Base-by-base conservation (phyloP, 2,797 vertebrate species). In the Dicrostonyx torquatus region DNA sequence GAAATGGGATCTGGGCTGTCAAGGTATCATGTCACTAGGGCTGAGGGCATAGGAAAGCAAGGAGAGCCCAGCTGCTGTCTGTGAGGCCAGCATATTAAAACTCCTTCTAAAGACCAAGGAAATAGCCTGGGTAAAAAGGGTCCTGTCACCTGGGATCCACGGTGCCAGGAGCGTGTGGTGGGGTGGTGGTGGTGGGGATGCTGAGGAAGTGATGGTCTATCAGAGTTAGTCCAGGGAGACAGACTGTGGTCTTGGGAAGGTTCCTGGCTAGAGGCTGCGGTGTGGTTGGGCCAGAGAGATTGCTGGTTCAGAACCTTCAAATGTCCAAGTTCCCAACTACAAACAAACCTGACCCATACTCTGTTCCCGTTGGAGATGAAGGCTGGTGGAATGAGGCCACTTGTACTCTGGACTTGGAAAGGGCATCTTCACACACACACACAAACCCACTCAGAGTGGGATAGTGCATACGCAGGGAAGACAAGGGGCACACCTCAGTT, bases 1-100 rank as follows among this genome's bases (percentile, higher is more conserved):
- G 96, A 96, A 93, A 97, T 92, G 90, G 79, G 95, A 97, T 96
- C 95, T 90, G 85, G 64, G 91, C 90, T 96, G 95, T 73, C 85
- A 77, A 89, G 50, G 45, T 45, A 73, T 77, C 91, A 80, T 26
- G 0, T 90, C 94, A 90, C 88, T 45, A 75, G 70, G 68, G 89
- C 66, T 86, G 58, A 95, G 92, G 87, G 93, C 95, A 94, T 93
- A 77, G 76, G 73, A 48, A 17, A 5, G 60, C 90, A 87, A 53
- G 68, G 77, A 84, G 90, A 80, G 77, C 76, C 60, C 90, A 75
- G 93, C 40, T n/a, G 29, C 45, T 5, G 37, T 50, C 53, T 82
- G 78, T 83, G 53, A 70, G 50, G 64, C 37, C 10, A 78, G 62
- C 40, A n/a, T 72, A 34, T 87, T 37, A 31, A 79, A 60, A 40